Percentiles rank a stretch among this genome's conserved stretches.
Evolutionary conservation across 2,888 invertebrate genomes (phyloP).

Genomic region (Thumatha senex): DNA sequence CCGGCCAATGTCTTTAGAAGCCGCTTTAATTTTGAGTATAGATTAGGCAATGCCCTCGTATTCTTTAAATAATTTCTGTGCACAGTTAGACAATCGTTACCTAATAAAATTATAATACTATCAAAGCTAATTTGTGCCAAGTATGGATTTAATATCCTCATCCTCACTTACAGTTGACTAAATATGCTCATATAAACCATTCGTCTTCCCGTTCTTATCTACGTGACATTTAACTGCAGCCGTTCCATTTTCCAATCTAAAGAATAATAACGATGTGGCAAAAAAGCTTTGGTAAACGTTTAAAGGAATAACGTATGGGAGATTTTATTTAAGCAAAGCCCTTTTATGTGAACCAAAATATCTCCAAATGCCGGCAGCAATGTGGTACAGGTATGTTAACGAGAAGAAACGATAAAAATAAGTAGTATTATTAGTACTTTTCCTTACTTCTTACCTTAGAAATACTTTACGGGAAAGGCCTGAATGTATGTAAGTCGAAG

Average conservation of each 20-base stretch:
- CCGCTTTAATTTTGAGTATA: too few species aligned
- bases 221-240: conserved; percentile 11
- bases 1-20: too few species aligned
- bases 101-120: neutral
- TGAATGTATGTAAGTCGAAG: too few species aligned
- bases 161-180: conserved; percentile 2
- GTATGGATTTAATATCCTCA: conserved; percentile 2
- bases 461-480: too few species aligned
- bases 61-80: neutral
- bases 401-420: conserved; percentile 32
- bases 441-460: neutral
- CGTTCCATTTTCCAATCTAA: conserved; percentile 14
- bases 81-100: too few species aligned
- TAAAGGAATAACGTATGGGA: conserved; percentile 7
- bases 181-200: conserved; percentile 6
- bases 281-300: conserved; percentile 13
- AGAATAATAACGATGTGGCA: conserved; percentile 20
- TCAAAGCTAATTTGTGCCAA: conserved; percentile 1
- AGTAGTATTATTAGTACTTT: conserved; percentile 6
- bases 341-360: conserved; percentile 22
- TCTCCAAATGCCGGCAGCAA: conserved; percentile 22
- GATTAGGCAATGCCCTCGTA: too few species aligned
- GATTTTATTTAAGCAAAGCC: conserved; percentile 27
- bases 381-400: conserved; percentile 13
- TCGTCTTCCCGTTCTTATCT: conserved; percentile 5